Percentiles rank a stretch among this genome's conserved stretches.
phyloP scores from a whole-genome alignment of 2,888 invertebrate species.

The Nematopogon swammerdamellus region DNA sequence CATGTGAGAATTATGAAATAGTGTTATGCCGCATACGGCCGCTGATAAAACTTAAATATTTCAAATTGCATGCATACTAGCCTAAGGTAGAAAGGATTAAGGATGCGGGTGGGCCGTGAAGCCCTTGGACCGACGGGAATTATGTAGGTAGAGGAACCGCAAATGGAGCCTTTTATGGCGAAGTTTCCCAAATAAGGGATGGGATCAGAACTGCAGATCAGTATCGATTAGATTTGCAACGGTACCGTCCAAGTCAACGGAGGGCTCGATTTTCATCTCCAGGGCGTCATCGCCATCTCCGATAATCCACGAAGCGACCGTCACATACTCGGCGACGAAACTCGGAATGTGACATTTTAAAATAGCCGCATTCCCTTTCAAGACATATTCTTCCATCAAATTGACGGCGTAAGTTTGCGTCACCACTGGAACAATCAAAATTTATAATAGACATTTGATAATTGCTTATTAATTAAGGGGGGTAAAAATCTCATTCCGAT shows the following conservation, averaged over 20 bases:
- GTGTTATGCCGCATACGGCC: conserved; percentile 28
- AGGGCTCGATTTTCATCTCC: conserved; percentile 43
- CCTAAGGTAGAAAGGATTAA: conserved; percentile 56
- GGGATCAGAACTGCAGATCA: conserved; percentile 3
- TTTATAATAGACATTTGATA: no score
- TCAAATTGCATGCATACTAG: conserved; percentile 32
- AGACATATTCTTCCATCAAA: conserved; percentile 90
- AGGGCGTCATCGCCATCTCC: conserved; percentile 59
- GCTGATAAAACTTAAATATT: conserved; percentile 42
- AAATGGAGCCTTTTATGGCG: neutral
- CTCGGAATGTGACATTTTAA: conserved; percentile 92
- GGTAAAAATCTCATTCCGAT: no score
- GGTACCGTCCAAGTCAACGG: conserved; percentile 34
- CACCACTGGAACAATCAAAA: conserved; percentile 70
- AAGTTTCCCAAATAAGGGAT: conserved; percentile 9
- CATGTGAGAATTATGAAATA: conserved; percentile 8
- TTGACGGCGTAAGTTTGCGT: conserved; percentile 87
- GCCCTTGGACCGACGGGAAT: conserved; percentile 49
- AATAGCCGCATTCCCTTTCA: conserved; percentile 87
- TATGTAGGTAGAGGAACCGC: conserved; percentile 23
- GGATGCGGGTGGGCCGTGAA: conserved; percentile 57
- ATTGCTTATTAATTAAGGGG: no score
- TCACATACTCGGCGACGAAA: conserved; percentile 89
- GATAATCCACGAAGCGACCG: conserved; percentile 82
- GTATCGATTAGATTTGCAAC: conserved; percentile 7